Percentiles rank a stretch among this genome's conserved stretches.
These are phyloP conservation scores for Alectura lathami DNA, from an alignment of 2,113 vertebrate genomes.

Conservation along the genomic window DNA sequence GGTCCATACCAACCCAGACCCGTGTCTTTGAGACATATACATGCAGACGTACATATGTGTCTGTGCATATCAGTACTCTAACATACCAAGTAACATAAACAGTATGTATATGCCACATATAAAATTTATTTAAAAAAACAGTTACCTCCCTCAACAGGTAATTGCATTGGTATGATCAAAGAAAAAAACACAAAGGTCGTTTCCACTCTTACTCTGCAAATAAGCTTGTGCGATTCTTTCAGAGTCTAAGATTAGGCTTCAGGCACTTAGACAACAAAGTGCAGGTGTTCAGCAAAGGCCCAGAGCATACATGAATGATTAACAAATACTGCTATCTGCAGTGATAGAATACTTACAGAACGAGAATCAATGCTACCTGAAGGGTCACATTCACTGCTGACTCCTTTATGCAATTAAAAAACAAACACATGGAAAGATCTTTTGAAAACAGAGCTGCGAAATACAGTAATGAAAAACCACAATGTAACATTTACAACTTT, in stretches of 20 bases:
- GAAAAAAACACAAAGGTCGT: background rate
- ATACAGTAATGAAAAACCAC: background rate
- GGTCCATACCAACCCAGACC: background rate
- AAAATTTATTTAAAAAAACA: background rate
- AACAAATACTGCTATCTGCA: background rate
- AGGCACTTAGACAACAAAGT: background rate
- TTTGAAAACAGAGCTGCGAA: background rate
- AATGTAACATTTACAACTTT: background rate
- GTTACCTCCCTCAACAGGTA: rapidly evolving
- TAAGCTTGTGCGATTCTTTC: background rate
- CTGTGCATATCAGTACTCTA: too few species aligned
- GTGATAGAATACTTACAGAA: slow-evolving; percentile 75
- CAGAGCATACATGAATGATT: background rate
- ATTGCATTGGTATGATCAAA: background rate
- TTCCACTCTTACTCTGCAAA: background rate
- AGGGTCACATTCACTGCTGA: slow-evolving; percentile 75
- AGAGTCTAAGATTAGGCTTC: background rate
- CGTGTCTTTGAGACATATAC: background rate
- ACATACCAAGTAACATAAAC: background rate
- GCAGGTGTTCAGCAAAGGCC: background rate
- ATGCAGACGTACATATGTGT: background rate
- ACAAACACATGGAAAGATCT: background rate
- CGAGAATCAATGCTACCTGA: slow-evolving; percentile 77
- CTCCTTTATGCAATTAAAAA: slow-evolving; percentile 62
- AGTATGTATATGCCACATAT: background rate